Evolutionary conservation across 2,888 invertebrate genomes (phyloP).

Genomic region (Drosophila planitibia): DNA sequence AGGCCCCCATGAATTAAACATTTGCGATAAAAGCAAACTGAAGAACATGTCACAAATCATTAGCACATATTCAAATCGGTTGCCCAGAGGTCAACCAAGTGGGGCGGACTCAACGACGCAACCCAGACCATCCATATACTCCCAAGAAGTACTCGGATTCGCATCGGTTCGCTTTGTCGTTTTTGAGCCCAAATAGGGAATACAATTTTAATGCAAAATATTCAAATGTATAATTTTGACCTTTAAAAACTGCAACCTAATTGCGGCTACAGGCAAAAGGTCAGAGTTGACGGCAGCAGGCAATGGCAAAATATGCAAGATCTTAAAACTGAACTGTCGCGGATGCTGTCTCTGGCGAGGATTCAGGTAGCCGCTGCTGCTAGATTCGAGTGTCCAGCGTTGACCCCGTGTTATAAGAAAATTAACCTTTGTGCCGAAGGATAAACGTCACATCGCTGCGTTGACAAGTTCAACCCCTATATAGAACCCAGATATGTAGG

Average conservation of each 20-base stretch:
- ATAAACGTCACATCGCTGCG: constrained; percentile 29
- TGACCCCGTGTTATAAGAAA: constrained; percentile 71
- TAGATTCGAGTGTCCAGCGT: constrained; percentile 54
- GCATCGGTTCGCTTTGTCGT: constrained; percentile 30
- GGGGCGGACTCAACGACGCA: constrained; percentile 32
- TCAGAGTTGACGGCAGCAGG: constrained; percentile 63
- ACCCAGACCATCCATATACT: constrained; percentile 1
- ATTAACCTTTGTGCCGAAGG: constrained; percentile 68
- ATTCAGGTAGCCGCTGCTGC: constrained; percentile 49
- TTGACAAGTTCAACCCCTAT: constrained; percentile 67
- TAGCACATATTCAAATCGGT: constrained; percentile 78
- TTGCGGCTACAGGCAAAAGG: constrained; percentile 74
- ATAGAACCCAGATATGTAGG: neutral
- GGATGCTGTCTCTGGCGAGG: constrained; percentile 26
- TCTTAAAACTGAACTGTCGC: constrained; percentile 16
- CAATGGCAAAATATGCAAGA: constrained; percentile 23
- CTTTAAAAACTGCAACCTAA: constrained; percentile 66
- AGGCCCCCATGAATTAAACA: constrained; percentile 71
- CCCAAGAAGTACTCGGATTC: constrained; percentile 11
- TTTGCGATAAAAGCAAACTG: constrained; percentile 62
- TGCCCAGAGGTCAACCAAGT: constrained; percentile 45
- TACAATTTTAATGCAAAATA: constrained; percentile 56
- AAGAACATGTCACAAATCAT: constrained; percentile 74
- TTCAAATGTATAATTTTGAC: constrained; percentile 71
- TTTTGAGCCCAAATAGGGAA: constrained; percentile 18